These are phyloP conservation scores for Narcine bancroftii DNA, from an alignment of 2,113 vertebrate species.

Conservation along the genomic window DNA sequence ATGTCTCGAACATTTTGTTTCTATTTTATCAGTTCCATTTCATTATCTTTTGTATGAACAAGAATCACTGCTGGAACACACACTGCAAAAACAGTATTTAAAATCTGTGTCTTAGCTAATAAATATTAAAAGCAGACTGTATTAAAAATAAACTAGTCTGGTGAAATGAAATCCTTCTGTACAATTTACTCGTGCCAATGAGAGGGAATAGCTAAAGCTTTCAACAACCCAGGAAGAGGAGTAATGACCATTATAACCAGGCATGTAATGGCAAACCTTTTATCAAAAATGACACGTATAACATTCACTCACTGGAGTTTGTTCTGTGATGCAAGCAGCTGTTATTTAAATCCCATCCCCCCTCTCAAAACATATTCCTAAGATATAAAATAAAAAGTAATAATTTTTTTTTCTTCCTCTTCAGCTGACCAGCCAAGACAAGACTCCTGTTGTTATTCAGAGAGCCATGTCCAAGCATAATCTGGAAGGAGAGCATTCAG, in stretches of 20 bases:
- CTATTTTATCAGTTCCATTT: not conserved
- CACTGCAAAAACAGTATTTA: not conserved
- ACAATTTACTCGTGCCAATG: not conserved
- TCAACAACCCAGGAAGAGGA: too few species aligned
- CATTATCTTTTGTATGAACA: not conserved
- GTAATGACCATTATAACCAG: too few species aligned
- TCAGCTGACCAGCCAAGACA: slow-evolving; percentile 87
- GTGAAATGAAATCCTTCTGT: not conserved
- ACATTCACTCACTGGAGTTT: not conserved
- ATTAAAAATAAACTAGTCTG: too few species aligned
- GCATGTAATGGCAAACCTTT: not conserved
- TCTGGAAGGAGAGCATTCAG: slow-evolving; percentile 63
- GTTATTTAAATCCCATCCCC: not conserved
- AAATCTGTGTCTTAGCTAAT: not conserved
- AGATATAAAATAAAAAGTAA: not conserved
- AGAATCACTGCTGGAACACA: not conserved
- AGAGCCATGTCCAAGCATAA: slow-evolving; percentile 85
- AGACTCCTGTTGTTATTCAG: slow-evolving; percentile 74
- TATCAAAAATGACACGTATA: not conserved
- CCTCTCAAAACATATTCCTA: too few species aligned
- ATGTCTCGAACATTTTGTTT: not conserved
- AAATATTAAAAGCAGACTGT: not conserved
- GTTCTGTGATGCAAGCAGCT: too few species aligned
- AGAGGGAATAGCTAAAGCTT: not conserved
- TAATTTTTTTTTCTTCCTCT: not conserved